phyloP scores from a whole-genome alignment of 2,113 vertebrate genomes.

The Hippocampus comes region DNA sequence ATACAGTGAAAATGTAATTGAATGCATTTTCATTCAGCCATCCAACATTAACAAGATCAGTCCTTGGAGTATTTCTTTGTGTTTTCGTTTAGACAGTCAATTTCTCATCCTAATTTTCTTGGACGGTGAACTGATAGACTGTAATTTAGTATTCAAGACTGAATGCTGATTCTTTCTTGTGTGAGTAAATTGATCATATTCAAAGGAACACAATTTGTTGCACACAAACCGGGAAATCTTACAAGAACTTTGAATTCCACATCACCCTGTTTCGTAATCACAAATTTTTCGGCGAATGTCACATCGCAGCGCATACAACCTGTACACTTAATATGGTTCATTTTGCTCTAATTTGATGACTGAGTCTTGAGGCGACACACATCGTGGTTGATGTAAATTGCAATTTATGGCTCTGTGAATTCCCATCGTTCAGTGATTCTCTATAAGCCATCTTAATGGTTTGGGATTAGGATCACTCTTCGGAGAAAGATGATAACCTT shows the following conservation, averaged over 20 bases:
- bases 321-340: neutral
- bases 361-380: neutral
- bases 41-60: neutral
- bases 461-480: neutral
- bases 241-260: neutral
- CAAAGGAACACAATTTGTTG: neutral
- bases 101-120: neutral
- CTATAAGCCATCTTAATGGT: neutral
- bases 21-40: neutral
- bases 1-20: neutral
- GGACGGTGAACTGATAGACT: neutral
- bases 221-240: neutral
- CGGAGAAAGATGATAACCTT: constrained; percentile 10
- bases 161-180: neutral
- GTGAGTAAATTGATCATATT: neutral
- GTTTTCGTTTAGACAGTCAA: neutral
- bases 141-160: neutral
- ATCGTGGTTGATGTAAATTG: neutral
- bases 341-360: neutral
- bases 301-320: neutral
- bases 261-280: neutral
- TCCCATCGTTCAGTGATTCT: neutral
- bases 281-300: neutral
- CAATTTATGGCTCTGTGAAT: constrained; percentile 1
- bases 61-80: neutral